Percentiles rank a stretch among this genome's conserved stretches.
Evolutionary conservation across 2,113 vertebrate species (phyloP).

Genomic region (Dasyornis broadbenti): DNA sequence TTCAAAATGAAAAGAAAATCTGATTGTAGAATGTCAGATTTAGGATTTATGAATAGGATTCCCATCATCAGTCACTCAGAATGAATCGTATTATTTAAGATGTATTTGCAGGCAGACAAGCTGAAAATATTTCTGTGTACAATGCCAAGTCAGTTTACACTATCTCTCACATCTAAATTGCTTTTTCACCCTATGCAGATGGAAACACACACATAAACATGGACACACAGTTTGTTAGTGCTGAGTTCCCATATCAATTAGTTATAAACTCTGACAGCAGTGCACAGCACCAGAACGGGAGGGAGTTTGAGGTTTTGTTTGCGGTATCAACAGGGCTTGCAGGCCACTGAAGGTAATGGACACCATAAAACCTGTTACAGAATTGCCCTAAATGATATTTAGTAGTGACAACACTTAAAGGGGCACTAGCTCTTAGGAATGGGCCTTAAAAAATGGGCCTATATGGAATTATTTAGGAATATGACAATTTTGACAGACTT

Average conservation of each 20-base stretch:
- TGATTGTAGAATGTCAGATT: constrained; percentile 36
- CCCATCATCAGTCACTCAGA: neutral
- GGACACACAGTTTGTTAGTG: neutral
- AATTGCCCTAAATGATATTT: neutral
- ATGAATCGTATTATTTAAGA: constrained; percentile 5
- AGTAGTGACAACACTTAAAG: neutral
- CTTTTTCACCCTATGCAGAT: neutral
- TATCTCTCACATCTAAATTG: constrained; percentile 26
- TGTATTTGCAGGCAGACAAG: neutral
- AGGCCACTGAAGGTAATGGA: neutral
- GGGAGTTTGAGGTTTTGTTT: neutral
- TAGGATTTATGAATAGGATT: constrained; percentile 15
- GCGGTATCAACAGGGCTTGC: neutral
- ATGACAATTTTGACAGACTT: neutral
- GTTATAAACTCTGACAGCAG: neutral
- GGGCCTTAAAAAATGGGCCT: neutral
- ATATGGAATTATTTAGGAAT: neutral
- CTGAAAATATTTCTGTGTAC: constrained; percentile 5
- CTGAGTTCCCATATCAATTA: neutral
- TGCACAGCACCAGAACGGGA: neutral
- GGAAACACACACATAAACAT: neutral
- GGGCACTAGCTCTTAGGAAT: neutral
- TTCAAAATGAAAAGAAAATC: constrained; percentile 39
- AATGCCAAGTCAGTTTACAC: neutral
- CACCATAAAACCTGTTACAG: neutral